Conservation (phyloP, 2,797 vertebrate species). For the Heterohyrax brucei region DNA sequence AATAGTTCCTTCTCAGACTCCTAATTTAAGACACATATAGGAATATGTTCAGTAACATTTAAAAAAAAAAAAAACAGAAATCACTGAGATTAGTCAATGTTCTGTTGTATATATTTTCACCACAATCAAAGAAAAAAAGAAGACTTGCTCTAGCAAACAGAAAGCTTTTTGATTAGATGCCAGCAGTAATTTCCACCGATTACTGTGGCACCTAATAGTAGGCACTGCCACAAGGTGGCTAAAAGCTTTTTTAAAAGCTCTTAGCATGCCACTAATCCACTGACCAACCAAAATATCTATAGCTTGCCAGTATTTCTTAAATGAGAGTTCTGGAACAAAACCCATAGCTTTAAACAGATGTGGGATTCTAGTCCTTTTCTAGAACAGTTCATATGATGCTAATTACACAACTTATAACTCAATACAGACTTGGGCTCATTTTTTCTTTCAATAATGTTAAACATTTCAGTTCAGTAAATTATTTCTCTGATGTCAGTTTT, state of each 20-base stretch:
- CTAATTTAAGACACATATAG: conserved; percentile 18
- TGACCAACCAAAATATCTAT: conserved; percentile 73
- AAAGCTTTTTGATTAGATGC: conserved; percentile 52
- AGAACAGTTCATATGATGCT: background rate
- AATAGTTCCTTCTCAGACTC: conserved; percentile 38
- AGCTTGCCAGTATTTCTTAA: conserved; percentile 62
- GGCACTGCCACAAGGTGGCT: conserved; percentile 65
- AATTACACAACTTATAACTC: background rate
- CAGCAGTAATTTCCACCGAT: conserved; percentile 44
- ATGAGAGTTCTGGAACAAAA: conserved; percentile 37
- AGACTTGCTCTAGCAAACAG: conserved; percentile 36
- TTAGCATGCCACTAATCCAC: conserved; percentile 77
- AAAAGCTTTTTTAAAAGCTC: conserved; percentile 79
- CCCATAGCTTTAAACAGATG: background rate
- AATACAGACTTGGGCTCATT: background rate
- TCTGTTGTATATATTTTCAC: background rate
- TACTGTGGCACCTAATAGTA: conserved; percentile 59
- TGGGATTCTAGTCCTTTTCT: background rate
- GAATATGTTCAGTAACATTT: background rate
- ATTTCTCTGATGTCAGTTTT: background rate
- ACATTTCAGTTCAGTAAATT: background rate
- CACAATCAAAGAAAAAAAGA: conserved; percentile 12
- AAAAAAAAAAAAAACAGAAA: background rate
- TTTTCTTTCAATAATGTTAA: background rate
- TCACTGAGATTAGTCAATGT: background rate